Evolutionary conservation across 2,113 vertebrate genomes (phyloP).

Genomic region (Spea bombifrons): DNA sequence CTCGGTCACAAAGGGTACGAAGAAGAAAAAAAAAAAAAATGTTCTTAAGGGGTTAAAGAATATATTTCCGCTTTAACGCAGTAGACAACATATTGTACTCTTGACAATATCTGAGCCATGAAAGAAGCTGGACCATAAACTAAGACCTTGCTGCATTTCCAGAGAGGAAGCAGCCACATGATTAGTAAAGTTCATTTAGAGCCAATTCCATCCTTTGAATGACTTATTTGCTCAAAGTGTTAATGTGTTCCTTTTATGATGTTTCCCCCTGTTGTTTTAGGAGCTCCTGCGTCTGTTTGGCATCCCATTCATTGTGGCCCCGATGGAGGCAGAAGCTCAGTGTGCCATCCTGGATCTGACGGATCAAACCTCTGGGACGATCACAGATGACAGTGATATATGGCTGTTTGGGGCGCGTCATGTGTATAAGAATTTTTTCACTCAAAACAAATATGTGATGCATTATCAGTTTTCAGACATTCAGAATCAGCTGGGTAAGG

Average conservation of each 20-base stretch:
- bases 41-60: too few species aligned
- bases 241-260: neutral
- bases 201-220: too few species aligned
- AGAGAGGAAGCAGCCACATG: too few species aligned
- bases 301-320: slow-evolving; percentile 87
- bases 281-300: slow-evolving; percentile 91
- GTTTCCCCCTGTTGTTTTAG: slow-evolving; percentile 54
- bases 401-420: slow-evolving; percentile 95
- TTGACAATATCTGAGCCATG: too few species aligned
- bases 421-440: slow-evolving; percentile 97
- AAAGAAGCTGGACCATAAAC: too few species aligned
- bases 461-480: slow-evolving; percentile 88
- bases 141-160: too few species aligned
- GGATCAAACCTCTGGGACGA: slow-evolving; percentile 91
- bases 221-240: neutral
- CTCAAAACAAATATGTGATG: slow-evolving; percentile 84
- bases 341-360: slow-evolving; percentile 83
- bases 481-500: slow-evolving; percentile 87
- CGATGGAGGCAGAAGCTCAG: slow-evolving; percentile 93
- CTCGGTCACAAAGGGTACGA: too few species aligned
- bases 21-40: too few species aligned
- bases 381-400: slow-evolving; percentile 96
- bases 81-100: too few species aligned
- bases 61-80: too few species aligned
- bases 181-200: too few species aligned